These are phyloP conservation scores for Tetraodon nigroviridis DNA, from an alignment of 2,113 vertebrate species.

Conservation along the genomic window DNA sequence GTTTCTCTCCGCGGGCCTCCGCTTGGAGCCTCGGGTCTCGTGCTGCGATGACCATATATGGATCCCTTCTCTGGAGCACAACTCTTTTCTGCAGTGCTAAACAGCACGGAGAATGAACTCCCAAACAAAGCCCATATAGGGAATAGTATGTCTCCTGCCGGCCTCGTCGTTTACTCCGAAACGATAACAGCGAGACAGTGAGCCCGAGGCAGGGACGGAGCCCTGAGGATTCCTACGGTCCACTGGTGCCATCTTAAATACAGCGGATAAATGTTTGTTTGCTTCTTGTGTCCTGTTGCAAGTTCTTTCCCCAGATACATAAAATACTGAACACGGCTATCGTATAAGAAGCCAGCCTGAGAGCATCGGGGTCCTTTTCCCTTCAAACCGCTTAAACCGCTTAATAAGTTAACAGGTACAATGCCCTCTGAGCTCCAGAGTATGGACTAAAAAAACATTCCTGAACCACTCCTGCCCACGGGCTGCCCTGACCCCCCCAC, in stretches of 20 bases:
- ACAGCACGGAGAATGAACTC: conserved; percentile 86
- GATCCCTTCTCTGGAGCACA: conserved; percentile 82
- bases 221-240: conserved; percentile 50
- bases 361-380: no score
- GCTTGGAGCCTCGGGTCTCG: conserved; percentile 54
- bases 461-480: no score
- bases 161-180: conserved; percentile 72
- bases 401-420: conserved; percentile 14
- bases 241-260: conserved; percentile 11
- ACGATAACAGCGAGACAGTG: conserved; percentile 73
- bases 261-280: not conserved
- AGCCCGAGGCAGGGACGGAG: conserved; percentile 29
- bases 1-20: conserved; percentile 16
- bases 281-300: no score
- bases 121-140: conserved; percentile 99
- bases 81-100: conserved; percentile 74
- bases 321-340: no score
- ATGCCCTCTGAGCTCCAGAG: conserved; percentile 4
- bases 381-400: conserved; percentile 4
- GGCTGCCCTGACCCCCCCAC: no score
- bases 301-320: no score
- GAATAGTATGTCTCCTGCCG: conserved; percentile 80
- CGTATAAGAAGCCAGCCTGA: no score
- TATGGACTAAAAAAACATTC: conserved; percentile 7
- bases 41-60: conserved; percentile 89